These are phyloP conservation scores for Argentina silus DNA, from an alignment of 2,797 vertebrate genomes.

Conservation along the genomic window DNA sequence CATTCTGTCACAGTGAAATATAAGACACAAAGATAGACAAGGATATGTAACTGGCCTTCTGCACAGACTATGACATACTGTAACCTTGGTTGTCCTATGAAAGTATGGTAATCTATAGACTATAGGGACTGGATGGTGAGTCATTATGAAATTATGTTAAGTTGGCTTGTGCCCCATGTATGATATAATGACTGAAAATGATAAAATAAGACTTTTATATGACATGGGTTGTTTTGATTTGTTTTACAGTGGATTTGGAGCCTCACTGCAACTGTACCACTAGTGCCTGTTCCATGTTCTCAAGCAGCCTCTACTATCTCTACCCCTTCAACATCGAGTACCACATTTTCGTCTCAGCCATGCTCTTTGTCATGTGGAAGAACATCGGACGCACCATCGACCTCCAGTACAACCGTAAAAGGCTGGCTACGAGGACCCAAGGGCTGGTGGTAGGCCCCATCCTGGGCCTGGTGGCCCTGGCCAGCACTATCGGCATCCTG, in stretches of 20 bases:
- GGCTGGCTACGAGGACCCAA: constrained; percentile 68
- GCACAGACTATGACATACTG: background rate
- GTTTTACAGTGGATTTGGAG: constrained; percentile 78
- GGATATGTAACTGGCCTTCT: background rate
- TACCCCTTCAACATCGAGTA: constrained; percentile 98
- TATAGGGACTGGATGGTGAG: too few relatives aligned
- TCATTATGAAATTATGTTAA: background rate
- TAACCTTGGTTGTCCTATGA: background rate
- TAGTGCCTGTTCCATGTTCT: constrained; percentile 86
- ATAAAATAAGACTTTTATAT: background rate
- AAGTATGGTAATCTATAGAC: too few relatives aligned
- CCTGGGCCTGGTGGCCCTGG: constrained; percentile 85
- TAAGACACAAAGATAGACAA: background rate
- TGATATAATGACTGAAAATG: background rate
- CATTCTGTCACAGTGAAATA: background rate
- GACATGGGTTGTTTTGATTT: constrained; percentile 9
- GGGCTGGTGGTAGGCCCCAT: constrained; percentile 81
- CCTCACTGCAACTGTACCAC: constrained; percentile 90
- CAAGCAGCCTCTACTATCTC: constrained; percentile 89
- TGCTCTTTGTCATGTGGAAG: constrained; percentile 97
- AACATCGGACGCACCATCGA: constrained; percentile 91
- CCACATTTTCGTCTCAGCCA: constrained; percentile 93
- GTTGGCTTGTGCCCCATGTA: background rate
- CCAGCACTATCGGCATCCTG: constrained; percentile 87
- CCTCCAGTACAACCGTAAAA: constrained; percentile 75